These are phyloP conservation scores for Trinorchestia longiramus DNA, from an alignment of 1,140 invertebrate genomes.

Conservation along the genomic window DNA sequence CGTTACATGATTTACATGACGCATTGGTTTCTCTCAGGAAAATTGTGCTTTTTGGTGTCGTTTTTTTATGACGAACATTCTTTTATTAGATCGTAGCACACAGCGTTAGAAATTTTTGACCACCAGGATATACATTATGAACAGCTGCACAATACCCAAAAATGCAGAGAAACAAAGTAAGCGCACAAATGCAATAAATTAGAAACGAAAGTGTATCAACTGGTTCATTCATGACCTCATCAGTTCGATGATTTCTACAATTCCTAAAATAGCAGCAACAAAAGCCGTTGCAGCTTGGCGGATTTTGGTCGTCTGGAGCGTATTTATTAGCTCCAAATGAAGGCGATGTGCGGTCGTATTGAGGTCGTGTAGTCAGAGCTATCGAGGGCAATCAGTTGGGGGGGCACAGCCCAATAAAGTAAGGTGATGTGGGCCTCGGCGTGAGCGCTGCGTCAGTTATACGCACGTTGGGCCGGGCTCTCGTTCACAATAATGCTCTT, in stretches of 20 bases:
- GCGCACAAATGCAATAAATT: neutral
- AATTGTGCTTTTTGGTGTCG: too few relatives aligned
- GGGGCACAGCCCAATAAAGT: neutral
- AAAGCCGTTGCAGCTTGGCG: neutral
- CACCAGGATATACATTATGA: neutral
- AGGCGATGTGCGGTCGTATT: conserved; percentile 33
- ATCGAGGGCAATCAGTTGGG: conserved; percentile 25
- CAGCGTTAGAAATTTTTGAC: too few relatives aligned
- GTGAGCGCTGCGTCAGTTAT: conserved; percentile 5
- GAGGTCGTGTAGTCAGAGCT: conserved; percentile 28
- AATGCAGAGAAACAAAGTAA: neutral
- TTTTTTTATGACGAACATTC: too few relatives aligned
- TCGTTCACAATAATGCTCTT: conserved; percentile 19
- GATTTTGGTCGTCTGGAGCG: conserved; percentile 2
- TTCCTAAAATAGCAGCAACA: conserved; percentile 6
- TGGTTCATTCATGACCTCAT: neutral
- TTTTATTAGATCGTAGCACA: too few relatives aligned
- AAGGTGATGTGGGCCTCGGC: conserved; percentile 15
- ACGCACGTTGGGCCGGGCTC: neutral
- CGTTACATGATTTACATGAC: too few relatives aligned
- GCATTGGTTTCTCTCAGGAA: too few relatives aligned
- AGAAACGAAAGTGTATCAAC: neutral
- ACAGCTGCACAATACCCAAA: neutral
- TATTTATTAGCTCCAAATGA: conserved; percentile 30
- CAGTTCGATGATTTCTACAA: conserved; percentile 20